These are phyloP conservation scores for Glyphotaelius pellucidus DNA, from an alignment of 2,888 invertebrate species.

Conservation along the genomic window DNA sequence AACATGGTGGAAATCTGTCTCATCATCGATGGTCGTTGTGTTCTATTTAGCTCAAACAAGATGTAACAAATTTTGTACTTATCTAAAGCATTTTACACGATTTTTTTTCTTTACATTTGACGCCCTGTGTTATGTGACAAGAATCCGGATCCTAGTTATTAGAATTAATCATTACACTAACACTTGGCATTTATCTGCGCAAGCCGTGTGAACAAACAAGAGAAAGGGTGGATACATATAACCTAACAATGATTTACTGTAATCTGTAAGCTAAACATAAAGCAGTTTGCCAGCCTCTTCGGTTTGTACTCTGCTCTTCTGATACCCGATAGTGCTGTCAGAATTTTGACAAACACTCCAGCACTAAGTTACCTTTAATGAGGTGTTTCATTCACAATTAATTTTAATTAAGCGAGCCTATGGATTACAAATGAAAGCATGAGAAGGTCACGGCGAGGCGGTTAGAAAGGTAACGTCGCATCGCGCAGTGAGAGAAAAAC, in stretches of 20 bases:
- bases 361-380: background rate
- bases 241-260: background rate
- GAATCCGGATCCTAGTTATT: background rate
- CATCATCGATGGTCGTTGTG: too few species aligned
- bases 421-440: background rate
- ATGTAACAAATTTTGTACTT: too few species aligned
- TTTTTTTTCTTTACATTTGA: too few species aligned
- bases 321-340: background rate
- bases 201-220: conserved; percentile 46
- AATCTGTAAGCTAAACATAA: background rate
- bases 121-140: too few species aligned
- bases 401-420: background rate
- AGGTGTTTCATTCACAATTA: background rate
- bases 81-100: too few species aligned
- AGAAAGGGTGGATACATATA: conserved; percentile 23
- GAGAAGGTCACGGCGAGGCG: background rate
- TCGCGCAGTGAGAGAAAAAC: background rate
- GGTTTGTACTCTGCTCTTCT: background rate
- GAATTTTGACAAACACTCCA: background rate
- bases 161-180: background rate
- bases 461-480: background rate
- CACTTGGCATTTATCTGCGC: conserved; percentile 21
- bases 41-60: too few species aligned
- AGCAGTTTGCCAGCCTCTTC: background rate
- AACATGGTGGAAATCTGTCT: too few species aligned